A percentile compares a stretch with the other conserved stretches of the same genome.
Conservation (phyloP, 2,888 invertebrate genomes). For the Malthinus flaveolus region DNA sequence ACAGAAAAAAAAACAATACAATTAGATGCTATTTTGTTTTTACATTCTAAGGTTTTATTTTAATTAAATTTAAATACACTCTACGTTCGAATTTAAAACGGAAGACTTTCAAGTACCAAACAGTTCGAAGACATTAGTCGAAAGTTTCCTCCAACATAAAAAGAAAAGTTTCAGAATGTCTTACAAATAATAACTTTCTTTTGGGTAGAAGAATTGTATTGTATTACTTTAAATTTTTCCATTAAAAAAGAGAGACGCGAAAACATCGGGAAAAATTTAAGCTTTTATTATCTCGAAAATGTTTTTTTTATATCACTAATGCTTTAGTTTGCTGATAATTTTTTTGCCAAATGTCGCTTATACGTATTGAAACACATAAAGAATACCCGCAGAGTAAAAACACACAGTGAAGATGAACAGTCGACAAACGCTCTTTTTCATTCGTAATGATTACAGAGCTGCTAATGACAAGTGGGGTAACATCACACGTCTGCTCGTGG, state of each 20-base stretch:
- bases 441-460: slow-evolving; percentile 20
- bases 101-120: too few relatives aligned
- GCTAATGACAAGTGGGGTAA: slow-evolving; percentile 23
- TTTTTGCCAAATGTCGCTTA: slow-evolving; percentile 8
- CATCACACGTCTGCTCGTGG: slow-evolving; percentile 15
- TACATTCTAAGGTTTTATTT: too few relatives aligned
- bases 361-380: slow-evolving; percentile 15
- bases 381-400: slow-evolving; percentile 14
- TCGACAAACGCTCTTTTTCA: slow-evolving; percentile 18
- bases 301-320: slow-evolving; percentile 6
- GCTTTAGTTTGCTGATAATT: slow-evolving; percentile 14
- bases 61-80: too few relatives aligned
- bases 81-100: too few relatives aligned
- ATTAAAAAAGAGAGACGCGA: too few relatives aligned
- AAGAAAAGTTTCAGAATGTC: too few relatives aligned
- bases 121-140: too few relatives aligned
- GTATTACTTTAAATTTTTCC: too few relatives aligned
- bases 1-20: too few relatives aligned
- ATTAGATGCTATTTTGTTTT: too few relatives aligned
- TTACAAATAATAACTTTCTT: background rate
- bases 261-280: background rate
- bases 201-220: background rate
- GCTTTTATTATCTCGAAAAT: slow-evolving; percentile 6
- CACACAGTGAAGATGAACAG: slow-evolving; percentile 16
- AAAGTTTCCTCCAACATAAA: too few relatives aligned